Conservation (phyloP, 2,797 vertebrate genomes). For the Rhinophrynus dorsalis region DNA sequence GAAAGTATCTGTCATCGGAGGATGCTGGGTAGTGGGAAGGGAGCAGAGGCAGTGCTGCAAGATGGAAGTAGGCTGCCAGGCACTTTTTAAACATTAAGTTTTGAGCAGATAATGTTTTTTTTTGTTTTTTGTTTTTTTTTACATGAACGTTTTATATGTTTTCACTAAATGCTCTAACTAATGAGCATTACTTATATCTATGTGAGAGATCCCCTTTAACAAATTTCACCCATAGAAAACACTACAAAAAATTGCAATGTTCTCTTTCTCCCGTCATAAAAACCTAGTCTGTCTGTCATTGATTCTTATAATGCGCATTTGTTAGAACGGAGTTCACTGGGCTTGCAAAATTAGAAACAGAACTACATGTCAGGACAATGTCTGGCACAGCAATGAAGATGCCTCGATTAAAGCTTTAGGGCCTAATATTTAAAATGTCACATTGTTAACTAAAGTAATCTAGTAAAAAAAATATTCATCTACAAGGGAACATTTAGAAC, state of each 20-base stretch:
- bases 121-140: no score
- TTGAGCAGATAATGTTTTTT: no score
- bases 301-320: background rate
- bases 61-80: no score
- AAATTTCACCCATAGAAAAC: no score
- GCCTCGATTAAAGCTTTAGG: conserved; percentile 28
- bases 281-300: background rate
- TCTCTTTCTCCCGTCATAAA: background rate
- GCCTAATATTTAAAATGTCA: conserved; percentile 36
- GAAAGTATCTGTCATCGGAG: no score
- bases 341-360: background rate
- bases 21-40: no score
- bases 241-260: background rate
- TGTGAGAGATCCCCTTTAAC: no score
- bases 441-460: background rate
- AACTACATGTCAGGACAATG: background rate
- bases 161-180: no score
- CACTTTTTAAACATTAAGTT: no score
- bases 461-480: conserved; percentile 19
- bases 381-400: background rate
- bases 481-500: background rate
- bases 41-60: no score
- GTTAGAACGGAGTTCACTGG: background rate
- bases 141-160: no score
- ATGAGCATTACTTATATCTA: no score